Percentiles rank a stretch among this genome's conserved stretches.
These are phyloP conservation scores for Acropora yongei DNA, from an alignment of 64 coral and sea anemone species.

Conservation along the genomic window DNA sequence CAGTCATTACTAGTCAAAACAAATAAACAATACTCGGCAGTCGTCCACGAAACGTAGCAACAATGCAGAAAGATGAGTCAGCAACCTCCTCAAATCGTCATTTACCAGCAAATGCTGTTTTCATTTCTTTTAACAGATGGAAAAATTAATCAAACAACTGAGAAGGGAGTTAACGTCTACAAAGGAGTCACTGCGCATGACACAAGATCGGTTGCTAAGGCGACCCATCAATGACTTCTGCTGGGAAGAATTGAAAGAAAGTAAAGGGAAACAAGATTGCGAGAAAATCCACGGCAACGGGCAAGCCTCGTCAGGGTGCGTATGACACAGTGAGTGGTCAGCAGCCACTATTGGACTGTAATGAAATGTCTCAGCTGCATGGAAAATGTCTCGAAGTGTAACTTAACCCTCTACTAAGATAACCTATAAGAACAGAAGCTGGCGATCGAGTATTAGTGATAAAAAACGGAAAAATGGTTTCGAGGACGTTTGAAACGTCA, in stretches of 20 bases:
- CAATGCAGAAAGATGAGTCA: too few species aligned
- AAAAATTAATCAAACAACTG: constrained; percentile 38
- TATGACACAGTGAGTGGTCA: background rate
- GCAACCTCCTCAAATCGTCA: background rate
- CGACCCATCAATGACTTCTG: background rate
- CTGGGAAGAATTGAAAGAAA: background rate
- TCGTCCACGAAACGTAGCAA: too few species aligned
- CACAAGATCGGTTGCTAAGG: constrained; percentile 61
- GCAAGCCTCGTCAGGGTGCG: constrained; percentile 1
- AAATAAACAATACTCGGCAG: too few species aligned
- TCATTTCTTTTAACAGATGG: constrained; percentile 32
- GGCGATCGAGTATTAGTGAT: too few species aligned
- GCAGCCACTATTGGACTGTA: too few species aligned
- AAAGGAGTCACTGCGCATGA: constrained; percentile 38
- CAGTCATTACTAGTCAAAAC: background rate
- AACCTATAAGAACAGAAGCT: too few species aligned
- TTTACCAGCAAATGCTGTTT: background rate
- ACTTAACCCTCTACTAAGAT: background rate
- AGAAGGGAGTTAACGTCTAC: constrained; percentile 52
- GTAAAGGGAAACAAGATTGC: background rate
- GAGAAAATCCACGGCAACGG: background rate
- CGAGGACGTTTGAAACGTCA: too few species aligned
- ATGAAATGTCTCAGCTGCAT: too few species aligned
- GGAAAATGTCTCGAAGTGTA: background rate
- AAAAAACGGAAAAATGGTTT: too few species aligned